Evolutionary conservation across 2,113 vertebrate genomes (phyloP), one percentile per base, ranked within the genome.

Genomic region (Hemichromis elongatus): DNA sequence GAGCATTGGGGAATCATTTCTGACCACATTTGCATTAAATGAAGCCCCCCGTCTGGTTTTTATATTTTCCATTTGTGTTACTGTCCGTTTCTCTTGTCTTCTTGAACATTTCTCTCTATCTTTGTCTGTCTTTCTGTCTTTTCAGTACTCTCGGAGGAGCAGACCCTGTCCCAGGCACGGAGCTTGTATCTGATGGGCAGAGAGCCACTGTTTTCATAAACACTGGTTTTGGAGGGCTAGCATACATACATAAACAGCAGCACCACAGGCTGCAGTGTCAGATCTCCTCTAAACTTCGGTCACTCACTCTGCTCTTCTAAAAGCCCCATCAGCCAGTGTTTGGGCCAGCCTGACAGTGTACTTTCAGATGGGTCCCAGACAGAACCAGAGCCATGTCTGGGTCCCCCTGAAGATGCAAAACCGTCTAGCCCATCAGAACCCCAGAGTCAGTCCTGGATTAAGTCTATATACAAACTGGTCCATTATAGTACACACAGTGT

Each of bases 201-300:
- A 2, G 37, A 54, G 93, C 95, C 94, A 93, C 92, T 94, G 94
- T 95, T 95, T 95, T 95, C 92, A 94, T 96, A 95, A 95, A 94
- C 90, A 94, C 88, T 85, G 89, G 84, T 92, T 95, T 91, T 86
- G 93, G 92, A 93, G 90, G 90, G 86, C 87, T 52, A 85, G 91
- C 87, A 89, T 93, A 92, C 87, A 92, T 93, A 90, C 93, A 94
- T 95, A 95, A 95, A 95, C 94, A 94, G 90, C 93, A 89, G 93
- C 94, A 89, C 85, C 89, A 89, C 92, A 92, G 94, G 88, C 93
- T 86, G 88, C 86, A 53, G 90, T 93, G 93, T 94, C 95, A 94
- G 86, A 92, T 92, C 93, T 90, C 89, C 86, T 92, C 87, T 92
- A 94, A 92, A 93, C 90, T 91, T 90, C 93, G 68, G 93, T 95